Conservation (phyloP, 2,113 vertebrate species). For the Cercocebus atys region DNA sequence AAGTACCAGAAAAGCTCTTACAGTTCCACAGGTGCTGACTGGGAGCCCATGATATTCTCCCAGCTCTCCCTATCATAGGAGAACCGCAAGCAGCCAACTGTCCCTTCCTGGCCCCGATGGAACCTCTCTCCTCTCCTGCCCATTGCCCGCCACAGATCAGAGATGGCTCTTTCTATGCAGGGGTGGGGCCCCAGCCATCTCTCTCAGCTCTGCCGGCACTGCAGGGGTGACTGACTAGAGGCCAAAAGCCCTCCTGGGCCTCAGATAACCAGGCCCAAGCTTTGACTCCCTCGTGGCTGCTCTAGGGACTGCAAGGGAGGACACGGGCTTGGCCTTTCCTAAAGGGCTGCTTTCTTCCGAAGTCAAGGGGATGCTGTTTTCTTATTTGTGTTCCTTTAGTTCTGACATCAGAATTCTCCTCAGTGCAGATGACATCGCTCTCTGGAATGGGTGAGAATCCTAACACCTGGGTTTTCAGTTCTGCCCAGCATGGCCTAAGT, state of each 20-base stretch:
- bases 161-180: background rate
- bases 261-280: background rate
- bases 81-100: fast-evolving
- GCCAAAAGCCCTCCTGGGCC: background rate
- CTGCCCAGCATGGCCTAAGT: background rate
- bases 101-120: background rate
- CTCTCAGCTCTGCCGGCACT: background rate
- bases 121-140: background rate
- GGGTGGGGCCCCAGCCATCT: background rate
- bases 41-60: background rate
- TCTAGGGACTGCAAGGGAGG: too few relatives aligned
- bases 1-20: background rate
- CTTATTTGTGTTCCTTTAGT: background rate
- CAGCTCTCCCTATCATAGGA: background rate
- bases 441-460: background rate
- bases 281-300: background rate
- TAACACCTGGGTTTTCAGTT: background rate
- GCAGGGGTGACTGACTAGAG: background rate
- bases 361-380: background rate
- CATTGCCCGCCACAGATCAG: background rate
- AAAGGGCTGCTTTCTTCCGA: background rate
- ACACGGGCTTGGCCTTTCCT: fast-evolving
- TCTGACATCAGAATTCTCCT: background rate
- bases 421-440: background rate
- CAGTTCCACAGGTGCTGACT: background rate